Base-by-base conservation (phyloP, 1,140 invertebrate species). In the Chironomus tepperi region DNA sequence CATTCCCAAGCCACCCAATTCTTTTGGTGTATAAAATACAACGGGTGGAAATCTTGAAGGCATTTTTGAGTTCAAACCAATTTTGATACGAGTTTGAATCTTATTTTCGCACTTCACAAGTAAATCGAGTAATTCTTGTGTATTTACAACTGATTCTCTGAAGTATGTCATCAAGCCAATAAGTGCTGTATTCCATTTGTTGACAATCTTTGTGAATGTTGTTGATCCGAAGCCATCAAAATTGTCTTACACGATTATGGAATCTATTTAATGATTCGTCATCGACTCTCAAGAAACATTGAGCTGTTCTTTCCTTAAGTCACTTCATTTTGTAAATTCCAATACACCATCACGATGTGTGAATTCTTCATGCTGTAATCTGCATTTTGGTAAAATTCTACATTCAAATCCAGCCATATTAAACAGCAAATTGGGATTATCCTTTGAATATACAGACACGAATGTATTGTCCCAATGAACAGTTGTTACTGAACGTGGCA, bases 391-490 rank as follows among this genome's bases (percentile, higher is more conserved):
- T 76, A 99, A 83, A 78, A 99, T 99, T 73, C 98, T 89, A 81
- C 98, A 99, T 80, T 99, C 98, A 84, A 99, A 99, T 12, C 98
- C 98, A 82, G 93, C 93, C 98, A 99, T 99, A 80, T 99, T 99
- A 83, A 99, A 99, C 3, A 99, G 81, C 7, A 99, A 83, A 85
- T 99, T 99, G 0, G 98, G 98, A 85, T 99, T 99, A 81, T 99
- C 98, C 80, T 99, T 99, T 42, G 96, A 98, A 83, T 99, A 99
- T 0, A 98, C 98, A 21, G 96, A 99, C 0, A 99, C 97, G 83
- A 99, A 99, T 77, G 96, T 98, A 80, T 93, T 96, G 80, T 99
- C 98, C 98, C 98, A 99, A 78, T 98, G 93, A 70, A 99, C 94
- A 0, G 98, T 99, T 0, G 98, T 99, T 0, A 98, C 95, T 0